Base-by-base conservation (phyloP, 2,888 invertebrate species). In the Operophtera brumata region DNA sequence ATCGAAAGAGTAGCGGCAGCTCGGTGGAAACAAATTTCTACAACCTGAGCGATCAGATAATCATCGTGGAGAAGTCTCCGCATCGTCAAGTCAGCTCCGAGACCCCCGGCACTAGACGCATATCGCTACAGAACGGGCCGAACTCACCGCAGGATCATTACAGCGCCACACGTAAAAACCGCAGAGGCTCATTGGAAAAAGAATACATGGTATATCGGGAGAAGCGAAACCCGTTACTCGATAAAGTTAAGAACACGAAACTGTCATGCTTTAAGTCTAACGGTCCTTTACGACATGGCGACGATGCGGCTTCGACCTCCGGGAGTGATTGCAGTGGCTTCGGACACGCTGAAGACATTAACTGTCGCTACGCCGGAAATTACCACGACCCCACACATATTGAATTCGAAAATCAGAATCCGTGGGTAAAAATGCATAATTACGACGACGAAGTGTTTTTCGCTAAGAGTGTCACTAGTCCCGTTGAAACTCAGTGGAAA, bases 241-340 rank as follows among this genome's bases (percentile, higher is more conserved):
- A 94, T 71, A 92, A 93, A 75, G 94, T 94, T 5, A 94, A 94
- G 76, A 94, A 93, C 73, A 94, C 94, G 43, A 91, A 93, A 72
- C 77, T 94, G 54, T 94, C 93, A 26, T 94, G 94, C 75, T 94
- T 94, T 75, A 90, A 91, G 75, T 91, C 92, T 34, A 90, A 89
- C 67, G 91, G 91, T 39, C 91, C 90, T 51, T 75, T 91, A 43
- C 84, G 91, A 28, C 86, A 90, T 47, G 81, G 84, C 12, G 90
- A 91, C 61, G 89, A 90, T 58, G 85, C 89, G 34, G 84, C 85
- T 8, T 91, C 91, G 3, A 91, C 91, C 2, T 91, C 91, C 30
- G 91, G 90, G 57, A 91, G 91, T 60, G 91, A 91, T 35, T 91
- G 91, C 70, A 91, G 91, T 65, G 87, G 89, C 47, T 90, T 91